Evolutionary conservation across 1,140 invertebrate species (phyloP).

Genomic region (Bombyx mori): ASM3026992v2 NC_085121.1:8123001-8123500

Average conservation of each 20-base stretch:
- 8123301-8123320: not conserved
- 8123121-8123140: conserved; percentile 82
- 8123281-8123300: too few species aligned
- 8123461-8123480: conserved; percentile 10
- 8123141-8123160: conserved; percentile 86
- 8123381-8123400: conserved; percentile 81
- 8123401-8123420: conserved; percentile 74
- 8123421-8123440: conserved; percentile 73
- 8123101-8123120: conserved; percentile 89
- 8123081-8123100: conserved; percentile 85
- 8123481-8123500: conserved; percentile 5
- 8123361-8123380: conserved; percentile 89
- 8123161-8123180: conserved; percentile 89
- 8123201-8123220: not conserved
- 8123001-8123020: too few species aligned
- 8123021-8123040: too few species aligned
- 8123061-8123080: conserved; percentile 80
- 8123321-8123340: conserved; percentile 71
- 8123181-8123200: conserved; percentile 10
- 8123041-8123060: too few species aligned
- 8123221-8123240: not conserved
- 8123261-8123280: too few species aligned
- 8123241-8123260: too few species aligned
- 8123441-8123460: conserved; percentile 85
- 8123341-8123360: conserved; percentile 81